Conservation (phyloP, 64 coral and sea anemone genomes). For the Montipora cactus region DNA sequence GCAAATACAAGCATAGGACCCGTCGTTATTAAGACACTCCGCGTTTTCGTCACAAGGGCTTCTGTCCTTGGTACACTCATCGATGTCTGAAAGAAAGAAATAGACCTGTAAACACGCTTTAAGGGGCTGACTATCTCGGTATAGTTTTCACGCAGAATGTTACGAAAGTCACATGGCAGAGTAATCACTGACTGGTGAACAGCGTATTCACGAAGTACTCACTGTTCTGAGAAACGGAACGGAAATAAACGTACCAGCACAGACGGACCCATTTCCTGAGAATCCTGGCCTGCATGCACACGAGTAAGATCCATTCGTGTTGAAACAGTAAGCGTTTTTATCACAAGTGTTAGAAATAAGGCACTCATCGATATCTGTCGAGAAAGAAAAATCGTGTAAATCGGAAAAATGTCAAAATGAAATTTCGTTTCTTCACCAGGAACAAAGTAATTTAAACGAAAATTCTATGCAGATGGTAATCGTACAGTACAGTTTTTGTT, state of each 20-base stretch:
- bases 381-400: too few species aligned
- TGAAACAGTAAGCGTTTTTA: conserved; percentile 19
- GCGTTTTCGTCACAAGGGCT: conserved; percentile 34
- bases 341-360: not conserved
- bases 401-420: too few species aligned
- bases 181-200: too few species aligned
- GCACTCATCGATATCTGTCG: conserved; percentile 24
- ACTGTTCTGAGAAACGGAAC: not conserved
- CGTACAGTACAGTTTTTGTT: too few species aligned
- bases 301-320: conserved; percentile 7
- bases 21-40: conserved; percentile 51
- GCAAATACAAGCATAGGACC: conserved; percentile 61
- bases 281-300: conserved; percentile 19
- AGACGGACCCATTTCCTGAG: not conserved
- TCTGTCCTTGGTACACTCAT: conserved; percentile 36
- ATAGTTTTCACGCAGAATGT: too few species aligned
- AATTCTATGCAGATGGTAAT: not conserved
- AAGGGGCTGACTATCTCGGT: too few species aligned
- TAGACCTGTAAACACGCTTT: too few species aligned
- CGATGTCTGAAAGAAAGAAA: conserved; percentile 41
- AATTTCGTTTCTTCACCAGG: too few species aligned
- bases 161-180: too few species aligned
- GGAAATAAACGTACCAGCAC: not conserved
- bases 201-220: too few species aligned
- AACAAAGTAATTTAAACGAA: too few species aligned